Percentiles rank a stretch among this genome's conserved stretches.
These are phyloP conservation scores for Calidris pugnax DNA, from an alignment of 2,113 vertebrate genomes.

Conservation along the genomic window DNA sequence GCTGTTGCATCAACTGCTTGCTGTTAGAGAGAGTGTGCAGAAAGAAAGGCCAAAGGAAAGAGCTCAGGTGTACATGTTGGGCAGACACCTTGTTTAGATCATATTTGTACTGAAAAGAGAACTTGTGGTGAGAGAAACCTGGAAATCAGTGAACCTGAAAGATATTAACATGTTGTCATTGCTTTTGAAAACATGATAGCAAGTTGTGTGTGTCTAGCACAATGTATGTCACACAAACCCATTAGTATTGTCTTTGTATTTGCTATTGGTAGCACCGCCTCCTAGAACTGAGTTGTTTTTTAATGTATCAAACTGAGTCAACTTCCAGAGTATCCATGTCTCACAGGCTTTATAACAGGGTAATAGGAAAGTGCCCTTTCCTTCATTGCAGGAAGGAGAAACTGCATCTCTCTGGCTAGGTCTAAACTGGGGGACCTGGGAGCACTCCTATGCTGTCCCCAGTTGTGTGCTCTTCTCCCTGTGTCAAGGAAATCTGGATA, in stretches of 20 bases:
- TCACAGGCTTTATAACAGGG: not conserved
- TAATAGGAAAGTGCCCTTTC: not conserved
- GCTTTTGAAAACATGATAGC: not conserved
- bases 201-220: not conserved
- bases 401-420: not conserved
- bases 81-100: not conserved
- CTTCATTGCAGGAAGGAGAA: not conserved
- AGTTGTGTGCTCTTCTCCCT: not conserved
- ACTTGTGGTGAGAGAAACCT: not conserved
- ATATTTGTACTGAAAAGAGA: not conserved
- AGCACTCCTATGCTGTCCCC: not conserved
- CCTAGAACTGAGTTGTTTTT: not conserved
- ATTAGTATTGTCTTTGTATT: not conserved
- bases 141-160: not conserved
- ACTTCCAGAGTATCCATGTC: not conserved
- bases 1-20: not conserved
- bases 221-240: accelerated
- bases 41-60: not conserved
- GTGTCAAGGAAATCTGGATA: not conserved
- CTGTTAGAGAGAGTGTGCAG: not conserved
- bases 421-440: not conserved
- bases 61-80: not conserved
- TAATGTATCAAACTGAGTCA: not conserved
- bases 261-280: not conserved
- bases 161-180: not conserved